These are phyloP conservation scores for Tragelaphus oryx DNA, from an alignment of 2,797 vertebrate genomes.

Conservation along the genomic window DNA sequence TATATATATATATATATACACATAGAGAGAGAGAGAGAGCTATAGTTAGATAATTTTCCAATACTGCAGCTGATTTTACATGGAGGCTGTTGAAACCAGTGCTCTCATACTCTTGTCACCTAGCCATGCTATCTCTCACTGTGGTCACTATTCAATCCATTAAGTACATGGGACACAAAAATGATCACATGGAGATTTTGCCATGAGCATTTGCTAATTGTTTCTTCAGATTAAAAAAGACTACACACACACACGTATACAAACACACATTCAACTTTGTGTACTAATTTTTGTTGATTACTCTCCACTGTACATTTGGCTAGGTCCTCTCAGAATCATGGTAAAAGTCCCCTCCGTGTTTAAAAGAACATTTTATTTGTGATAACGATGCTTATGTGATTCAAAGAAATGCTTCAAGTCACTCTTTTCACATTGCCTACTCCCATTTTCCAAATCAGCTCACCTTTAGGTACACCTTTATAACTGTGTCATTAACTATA, in stretches of 20 bases:
- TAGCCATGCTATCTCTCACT: neutral
- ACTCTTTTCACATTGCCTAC: slow-evolving; percentile 40
- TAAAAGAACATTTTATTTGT: slow-evolving; percentile 7
- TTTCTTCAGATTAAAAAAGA: neutral
- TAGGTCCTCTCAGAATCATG: neutral
- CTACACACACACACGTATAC: neutral
- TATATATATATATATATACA: no score
- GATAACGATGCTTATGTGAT: neutral
- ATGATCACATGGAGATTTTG: neutral
- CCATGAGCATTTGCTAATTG: neutral
- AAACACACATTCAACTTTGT: neutral
- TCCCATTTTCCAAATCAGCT: slow-evolving; percentile 61
- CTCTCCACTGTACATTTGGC: neutral
- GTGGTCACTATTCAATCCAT: neutral
- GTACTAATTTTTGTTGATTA: neutral
- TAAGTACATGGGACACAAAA: neutral
- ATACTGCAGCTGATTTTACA: neutral
- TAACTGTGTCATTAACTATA: slow-evolving; percentile 66
- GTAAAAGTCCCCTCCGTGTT: neutral
- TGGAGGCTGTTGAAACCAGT: neutral
- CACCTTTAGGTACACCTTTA: slow-evolving; percentile 60
- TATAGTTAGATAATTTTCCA: neutral
- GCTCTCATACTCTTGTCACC: neutral
- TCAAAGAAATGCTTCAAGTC: slow-evolving; percentile 52
- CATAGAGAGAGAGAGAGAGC: no score